These are phyloP conservation scores for Pterobdella sp. DNA, from an alignment of 2,888 invertebrate genomes.

Conservation along the genomic window DNA sequence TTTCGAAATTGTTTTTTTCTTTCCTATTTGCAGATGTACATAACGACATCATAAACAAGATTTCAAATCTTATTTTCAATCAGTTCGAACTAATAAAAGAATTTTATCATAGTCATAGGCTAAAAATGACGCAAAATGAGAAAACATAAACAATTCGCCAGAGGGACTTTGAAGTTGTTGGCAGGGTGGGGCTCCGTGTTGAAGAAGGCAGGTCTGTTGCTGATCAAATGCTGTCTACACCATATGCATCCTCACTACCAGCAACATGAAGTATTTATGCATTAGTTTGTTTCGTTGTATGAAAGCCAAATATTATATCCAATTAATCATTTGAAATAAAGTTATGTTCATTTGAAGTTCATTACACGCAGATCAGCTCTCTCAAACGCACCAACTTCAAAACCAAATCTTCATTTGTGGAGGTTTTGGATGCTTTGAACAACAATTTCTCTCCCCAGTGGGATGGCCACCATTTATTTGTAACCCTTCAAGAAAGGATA, in stretches of 20 bases:
- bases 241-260: slow-evolving; percentile 47
- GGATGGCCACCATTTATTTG: slow-evolving; percentile 47
- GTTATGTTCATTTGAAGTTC: no score
- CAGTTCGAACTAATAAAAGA: no score
- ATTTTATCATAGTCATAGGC: not conserved
- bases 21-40: no score
- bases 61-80: no score
- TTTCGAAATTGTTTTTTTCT: no score
- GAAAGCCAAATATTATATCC: no score
- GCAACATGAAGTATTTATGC: slow-evolving; percentile 47
- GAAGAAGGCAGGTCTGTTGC: slow-evolving; percentile 46
- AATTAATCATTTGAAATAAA: no score
- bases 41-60: no score
- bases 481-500: slow-evolving; percentile 46
- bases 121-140: not conserved
- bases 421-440: slow-evolving; percentile 44
- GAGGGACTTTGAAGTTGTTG: slow-evolving; percentile 45
- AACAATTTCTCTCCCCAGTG: slow-evolving; percentile 43
- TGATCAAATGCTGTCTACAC: slow-evolving; percentile 47
- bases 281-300: no score
- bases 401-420: slow-evolving; percentile 42
- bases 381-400: slow-evolving; percentile 41
- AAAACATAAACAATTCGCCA: not conserved
- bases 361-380: slow-evolving; percentile 42
- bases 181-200: slow-evolving; percentile 48